phyloP scores from a whole-genome alignment of 1,140 invertebrate species.

The Kradibia gibbosae region DNA sequence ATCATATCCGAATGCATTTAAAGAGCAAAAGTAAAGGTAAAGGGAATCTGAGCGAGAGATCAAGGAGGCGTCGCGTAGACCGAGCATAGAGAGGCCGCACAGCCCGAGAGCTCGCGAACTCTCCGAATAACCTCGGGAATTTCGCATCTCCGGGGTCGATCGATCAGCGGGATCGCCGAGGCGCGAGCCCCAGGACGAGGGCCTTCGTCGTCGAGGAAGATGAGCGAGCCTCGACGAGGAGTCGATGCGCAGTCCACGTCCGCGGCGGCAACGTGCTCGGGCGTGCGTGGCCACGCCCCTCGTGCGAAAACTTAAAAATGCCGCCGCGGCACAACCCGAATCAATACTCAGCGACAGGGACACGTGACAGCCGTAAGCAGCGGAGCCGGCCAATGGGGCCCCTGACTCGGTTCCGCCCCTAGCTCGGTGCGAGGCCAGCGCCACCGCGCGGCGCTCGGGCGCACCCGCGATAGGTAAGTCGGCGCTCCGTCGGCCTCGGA shows the following conservation, averaged over 20 bases:
- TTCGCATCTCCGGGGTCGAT: too few species aligned
- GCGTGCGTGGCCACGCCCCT: conserved; percentile 61
- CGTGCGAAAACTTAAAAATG: conserved; percentile 81
- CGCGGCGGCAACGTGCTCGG: conserved; percentile 64
- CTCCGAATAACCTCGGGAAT: too few species aligned
- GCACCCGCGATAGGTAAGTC: too few species aligned
- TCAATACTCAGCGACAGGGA: conserved; percentile 77
- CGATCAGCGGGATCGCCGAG: too few species aligned
- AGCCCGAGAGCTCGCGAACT: too few species aligned
- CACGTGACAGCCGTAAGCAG: conserved; percentile 73
- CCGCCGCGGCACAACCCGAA: conserved; percentile 82
- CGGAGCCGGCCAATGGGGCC: background rate
- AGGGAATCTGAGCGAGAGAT: too few species aligned
- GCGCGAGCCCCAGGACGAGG: too few species aligned
- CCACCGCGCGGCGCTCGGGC: background rate
- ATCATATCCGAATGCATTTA: too few species aligned
- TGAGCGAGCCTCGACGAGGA: too few species aligned
- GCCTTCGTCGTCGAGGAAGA: background rate
- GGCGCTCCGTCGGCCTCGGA: background rate
- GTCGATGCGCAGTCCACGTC: background rate
- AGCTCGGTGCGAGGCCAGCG: conserved; percentile 23
- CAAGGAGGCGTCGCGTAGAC: too few species aligned
- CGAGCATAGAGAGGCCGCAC: too few species aligned
- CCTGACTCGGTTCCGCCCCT: conserved; percentile 20
- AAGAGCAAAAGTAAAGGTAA: too few species aligned